Base-by-base conservation (phyloP, 53 echinoderm and acorn worm genomes). In the Actinopyga echinites region DNA sequence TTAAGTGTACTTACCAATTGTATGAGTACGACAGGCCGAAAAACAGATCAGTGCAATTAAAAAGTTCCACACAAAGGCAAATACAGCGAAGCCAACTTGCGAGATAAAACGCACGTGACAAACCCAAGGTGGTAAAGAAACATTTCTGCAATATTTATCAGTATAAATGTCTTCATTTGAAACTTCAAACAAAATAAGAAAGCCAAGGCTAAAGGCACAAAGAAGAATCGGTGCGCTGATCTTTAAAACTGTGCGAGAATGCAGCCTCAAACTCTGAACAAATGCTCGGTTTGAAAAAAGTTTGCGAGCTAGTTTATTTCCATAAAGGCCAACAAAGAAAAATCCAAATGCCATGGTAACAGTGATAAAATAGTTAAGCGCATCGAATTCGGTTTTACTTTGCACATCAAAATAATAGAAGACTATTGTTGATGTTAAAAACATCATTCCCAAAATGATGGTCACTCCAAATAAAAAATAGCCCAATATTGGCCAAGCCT, bases 1-100 rank as follows among this genome's bases (percentile, higher is more conserved):
- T 12, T 54, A 54, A n/a, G 10, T 6, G 35, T n/a, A 93, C 96
- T 96, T 74, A 93, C 96, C 91, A 28, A 93, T 93, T 13, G 96
- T 96, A 65, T 96, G 96, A 1, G 96, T 96, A 29, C 96, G 85
- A 57, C 96, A 96, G 8, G 93, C 93, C 55, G 96, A 96, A 65
- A 96, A 43, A 75, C 93, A 93, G 12, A 90, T 89, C 12, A 91
- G 78, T 7, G 93, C 93, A 12, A 96, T 93, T 71, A 96, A 66
- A 32, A 91, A 63, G 53, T 96, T 96, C 93, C 93, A 96, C 4
- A 90, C 33, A 30, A 93, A 90, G 12, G 93, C 91, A 24, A 93
- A 84, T 0, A 84, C 32, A 1, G 96, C 85, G 33, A 96, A 59
- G 2, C 63, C 86, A 15, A 85, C 66, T 35, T 93, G 89, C 67